Evolutionary conservation across 1,140 invertebrate genomes (phyloP).

Genomic region (Drosophila baimaii): DNA sequence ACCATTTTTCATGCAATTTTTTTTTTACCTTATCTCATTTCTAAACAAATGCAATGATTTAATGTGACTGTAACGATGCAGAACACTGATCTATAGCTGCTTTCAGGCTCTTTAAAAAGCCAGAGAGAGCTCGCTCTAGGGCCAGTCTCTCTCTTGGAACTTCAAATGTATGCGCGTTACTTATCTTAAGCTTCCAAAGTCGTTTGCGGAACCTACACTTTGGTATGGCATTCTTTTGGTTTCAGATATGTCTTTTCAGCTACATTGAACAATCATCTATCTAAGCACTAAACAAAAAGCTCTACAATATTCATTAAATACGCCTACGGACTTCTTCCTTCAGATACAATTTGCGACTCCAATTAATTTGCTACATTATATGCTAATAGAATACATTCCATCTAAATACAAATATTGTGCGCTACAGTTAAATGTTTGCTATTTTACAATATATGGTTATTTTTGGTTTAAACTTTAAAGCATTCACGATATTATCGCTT

Average conservation of each 20-base stretch:
- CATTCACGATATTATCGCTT: conserved; percentile 46
- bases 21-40: too few relatives aligned
- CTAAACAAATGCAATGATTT: too few relatives aligned
- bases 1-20: too few relatives aligned
- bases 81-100: too few relatives aligned
- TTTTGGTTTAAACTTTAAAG: conserved; percentile 49
- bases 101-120: too few relatives aligned
- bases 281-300: conserved; percentile 24
- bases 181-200: too few relatives aligned
- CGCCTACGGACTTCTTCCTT: conserved; percentile 55
- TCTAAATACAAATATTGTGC: conserved; percentile 50
- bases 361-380: conserved; percentile 38
- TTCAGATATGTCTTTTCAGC: conserved; percentile 42
- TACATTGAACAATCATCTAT: conserved; percentile 9
- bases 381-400: conserved; percentile 33
- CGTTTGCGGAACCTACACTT: conserved; percentile 12
- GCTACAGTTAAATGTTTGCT: conserved; percentile 33
- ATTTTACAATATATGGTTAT: conserved; percentile 29
- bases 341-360: conserved; percentile 44
- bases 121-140: too few relatives aligned
- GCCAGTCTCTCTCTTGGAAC: too few relatives aligned
- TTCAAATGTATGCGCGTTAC: too few relatives aligned
- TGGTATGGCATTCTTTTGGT: conserved; percentile 6
- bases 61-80: too few relatives aligned
- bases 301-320: conserved; percentile 26